A percentile compares a stretch with the other conserved stretches of the same genome.
Evolutionary conservation across 2,113 vertebrate species (phyloP).

Genomic region (Oriolus oriolus): DNA sequence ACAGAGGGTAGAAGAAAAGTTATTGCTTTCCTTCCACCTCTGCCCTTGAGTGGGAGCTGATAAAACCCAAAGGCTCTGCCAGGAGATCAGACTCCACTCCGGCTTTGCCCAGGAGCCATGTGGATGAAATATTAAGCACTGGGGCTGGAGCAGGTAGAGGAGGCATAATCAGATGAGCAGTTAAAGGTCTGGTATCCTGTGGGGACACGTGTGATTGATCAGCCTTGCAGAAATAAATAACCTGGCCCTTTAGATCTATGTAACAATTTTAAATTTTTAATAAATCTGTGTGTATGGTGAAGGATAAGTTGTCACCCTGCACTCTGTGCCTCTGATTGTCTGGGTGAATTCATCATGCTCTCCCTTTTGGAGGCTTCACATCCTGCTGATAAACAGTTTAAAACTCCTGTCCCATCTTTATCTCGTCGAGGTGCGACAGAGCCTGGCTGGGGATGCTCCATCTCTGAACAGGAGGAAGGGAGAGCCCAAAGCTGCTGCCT

Average conservation of each 20-base stretch:
- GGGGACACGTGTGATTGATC: constrained; percentile 71
- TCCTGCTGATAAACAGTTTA: not conserved
- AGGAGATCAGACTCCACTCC: constrained; percentile 10
- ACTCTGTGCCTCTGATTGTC: constrained; percentile 18
- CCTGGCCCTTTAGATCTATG: constrained; percentile 52
- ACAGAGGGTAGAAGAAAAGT: not conserved
- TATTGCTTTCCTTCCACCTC: constrained; percentile 13
- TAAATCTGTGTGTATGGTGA: constrained; percentile 29
- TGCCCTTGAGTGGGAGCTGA: not conserved
- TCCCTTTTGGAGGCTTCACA: constrained; percentile 1
- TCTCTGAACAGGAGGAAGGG: not conserved
- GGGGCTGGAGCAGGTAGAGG: not conserved
- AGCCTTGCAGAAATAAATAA: constrained; percentile 67
- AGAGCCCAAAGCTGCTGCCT: not conserved
- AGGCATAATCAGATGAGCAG: constrained; percentile 68
- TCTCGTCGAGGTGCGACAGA: not conserved
- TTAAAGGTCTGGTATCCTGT: constrained; percentile 69
- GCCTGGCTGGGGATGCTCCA: not conserved
- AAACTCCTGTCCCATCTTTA: constrained; percentile 17
- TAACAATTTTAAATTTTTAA: constrained; percentile 73
- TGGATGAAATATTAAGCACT: constrained; percentile 60
- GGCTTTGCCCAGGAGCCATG: not conserved
- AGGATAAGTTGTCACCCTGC: constrained; percentile 6
- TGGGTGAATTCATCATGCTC: constrained; percentile 33
- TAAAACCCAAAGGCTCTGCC: not conserved